These are phyloP conservation scores for Phenganax subtilis DNA, from an alignment of 92 coral and sea anemone species.

Conservation along the genomic window DNA sequence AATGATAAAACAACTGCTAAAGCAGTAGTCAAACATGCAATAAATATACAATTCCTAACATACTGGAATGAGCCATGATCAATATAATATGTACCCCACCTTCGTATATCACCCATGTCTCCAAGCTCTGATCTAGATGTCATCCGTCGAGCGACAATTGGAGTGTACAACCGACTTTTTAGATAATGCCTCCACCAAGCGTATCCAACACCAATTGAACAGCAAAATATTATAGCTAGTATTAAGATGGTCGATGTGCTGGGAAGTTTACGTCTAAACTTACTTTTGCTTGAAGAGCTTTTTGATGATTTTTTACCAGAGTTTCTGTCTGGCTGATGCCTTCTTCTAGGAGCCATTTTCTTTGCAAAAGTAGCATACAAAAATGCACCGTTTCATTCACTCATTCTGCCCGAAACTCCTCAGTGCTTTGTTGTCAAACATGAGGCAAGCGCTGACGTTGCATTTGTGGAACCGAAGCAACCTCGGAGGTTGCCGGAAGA, in stretches of 20 bases:
- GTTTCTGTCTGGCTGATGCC: background rate
- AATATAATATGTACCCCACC: background rate
- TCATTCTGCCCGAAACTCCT: background rate
- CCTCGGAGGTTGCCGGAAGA: background rate
- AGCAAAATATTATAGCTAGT: constrained; percentile 12
- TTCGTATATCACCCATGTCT: constrained; percentile 35
- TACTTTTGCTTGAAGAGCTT: constrained; percentile 8
- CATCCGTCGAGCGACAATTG: constrained; percentile 71
- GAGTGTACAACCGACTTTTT: constrained; percentile 64
- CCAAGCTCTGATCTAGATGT: constrained; percentile 60
- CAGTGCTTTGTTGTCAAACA: background rate
- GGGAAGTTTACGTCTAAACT: constrained; percentile 31
- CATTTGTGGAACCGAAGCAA: background rate
- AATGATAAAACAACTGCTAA: too few relatives aligned
- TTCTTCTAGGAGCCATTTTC: constrained; percentile 15
- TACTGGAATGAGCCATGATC: background rate
- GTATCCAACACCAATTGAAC: constrained; percentile 34
- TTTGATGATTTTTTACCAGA: background rate
- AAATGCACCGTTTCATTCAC: background rate
- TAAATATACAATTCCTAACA: constrained; percentile 12
- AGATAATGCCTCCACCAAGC: constrained; percentile 59
- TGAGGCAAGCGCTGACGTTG: constrained; percentile 3
- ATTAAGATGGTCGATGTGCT: constrained; percentile 19
- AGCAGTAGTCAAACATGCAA: too few relatives aligned
- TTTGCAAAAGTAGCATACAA: background rate